Percentiles rank a stretch among this genome's conserved stretches.
Evolutionary conservation across 2,797 vertebrate species (phyloP).

Genomic region (Sebastes trivittatus): DNA sequence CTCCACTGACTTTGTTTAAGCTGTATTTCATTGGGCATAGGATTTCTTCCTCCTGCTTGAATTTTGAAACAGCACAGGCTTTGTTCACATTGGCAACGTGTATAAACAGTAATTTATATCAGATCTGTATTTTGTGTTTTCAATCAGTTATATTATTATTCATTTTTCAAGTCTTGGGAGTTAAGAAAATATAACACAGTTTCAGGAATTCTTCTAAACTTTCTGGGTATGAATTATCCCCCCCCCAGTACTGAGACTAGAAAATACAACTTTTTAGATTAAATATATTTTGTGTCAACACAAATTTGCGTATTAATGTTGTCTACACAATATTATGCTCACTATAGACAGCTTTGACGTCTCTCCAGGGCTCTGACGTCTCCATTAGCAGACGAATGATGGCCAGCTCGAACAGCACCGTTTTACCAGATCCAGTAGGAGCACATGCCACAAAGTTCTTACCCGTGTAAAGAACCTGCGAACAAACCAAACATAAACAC

Average conservation of each 20-base stretch:
- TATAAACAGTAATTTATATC: background rate
- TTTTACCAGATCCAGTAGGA: conserved; percentile 98
- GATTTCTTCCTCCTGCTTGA: background rate
- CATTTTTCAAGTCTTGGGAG: background rate
- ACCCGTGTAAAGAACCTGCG: conserved; percentile 92
- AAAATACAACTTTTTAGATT: background rate
- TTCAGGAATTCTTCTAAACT: background rate
- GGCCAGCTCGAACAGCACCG: conserved; percentile 94
- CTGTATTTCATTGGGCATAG: background rate
- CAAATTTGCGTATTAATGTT: background rate
- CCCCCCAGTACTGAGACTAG: background rate
- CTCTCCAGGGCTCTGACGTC: conserved; percentile 89
- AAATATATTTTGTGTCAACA: background rate
- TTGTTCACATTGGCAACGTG: background rate
- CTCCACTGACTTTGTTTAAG: background rate
- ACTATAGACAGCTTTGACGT: conserved; percentile 98
- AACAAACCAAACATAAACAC: conserved; percentile 30
- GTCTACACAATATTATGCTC: conserved; percentile 67
- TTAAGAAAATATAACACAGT: background rate
- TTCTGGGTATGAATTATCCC: background rate
- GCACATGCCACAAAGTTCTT: conserved; percentile 96
- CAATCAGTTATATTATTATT: background rate
- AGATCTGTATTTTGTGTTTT: background rate
- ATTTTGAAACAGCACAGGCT: background rate
- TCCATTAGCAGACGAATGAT: conserved; percentile 94